Conservation (phyloP, 2,888 invertebrate species). For the Blera fallax region DNA sequence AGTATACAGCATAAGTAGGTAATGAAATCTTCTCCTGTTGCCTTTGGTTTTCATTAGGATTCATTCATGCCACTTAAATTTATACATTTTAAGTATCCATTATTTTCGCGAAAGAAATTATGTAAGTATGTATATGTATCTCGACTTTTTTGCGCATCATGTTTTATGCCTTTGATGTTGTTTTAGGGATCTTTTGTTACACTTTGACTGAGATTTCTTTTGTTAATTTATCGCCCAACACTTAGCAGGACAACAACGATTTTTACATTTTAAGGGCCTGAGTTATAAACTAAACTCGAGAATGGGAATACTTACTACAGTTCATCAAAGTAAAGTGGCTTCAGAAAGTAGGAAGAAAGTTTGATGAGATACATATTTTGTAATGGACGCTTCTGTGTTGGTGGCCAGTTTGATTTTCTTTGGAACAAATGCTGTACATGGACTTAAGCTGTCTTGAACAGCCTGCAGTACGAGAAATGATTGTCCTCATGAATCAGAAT, state of each 20-base stretch:
- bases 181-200: background rate
- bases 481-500: too few relatives aligned
- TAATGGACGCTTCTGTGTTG: too few relatives aligned
- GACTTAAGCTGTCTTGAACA: too few relatives aligned
- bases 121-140: conserved; percentile 2
- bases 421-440: too few relatives aligned
- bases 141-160: conserved; percentile 4
- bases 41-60: conserved; percentile 68
- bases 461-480: too few relatives aligned
- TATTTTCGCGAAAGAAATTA: conserved; percentile 24
- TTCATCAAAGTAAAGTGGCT: background rate
- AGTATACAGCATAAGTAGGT: conserved; percentile 58
- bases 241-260: background rate
- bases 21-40: conserved; percentile 67
- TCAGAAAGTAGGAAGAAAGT: background rate
- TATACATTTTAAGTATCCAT: conserved; percentile 61
- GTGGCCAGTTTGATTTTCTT: too few relatives aligned
- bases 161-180: background rate
- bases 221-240: background rate
- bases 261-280: background rate
- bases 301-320: background rate
- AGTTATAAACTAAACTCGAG: background rate
- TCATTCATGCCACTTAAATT: conserved; percentile 67
- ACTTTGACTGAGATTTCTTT: background rate
- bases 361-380: too few relatives aligned